Base-by-base conservation (phyloP, 2,797 vertebrate species). In the Crenuchus spilurus region DNA sequence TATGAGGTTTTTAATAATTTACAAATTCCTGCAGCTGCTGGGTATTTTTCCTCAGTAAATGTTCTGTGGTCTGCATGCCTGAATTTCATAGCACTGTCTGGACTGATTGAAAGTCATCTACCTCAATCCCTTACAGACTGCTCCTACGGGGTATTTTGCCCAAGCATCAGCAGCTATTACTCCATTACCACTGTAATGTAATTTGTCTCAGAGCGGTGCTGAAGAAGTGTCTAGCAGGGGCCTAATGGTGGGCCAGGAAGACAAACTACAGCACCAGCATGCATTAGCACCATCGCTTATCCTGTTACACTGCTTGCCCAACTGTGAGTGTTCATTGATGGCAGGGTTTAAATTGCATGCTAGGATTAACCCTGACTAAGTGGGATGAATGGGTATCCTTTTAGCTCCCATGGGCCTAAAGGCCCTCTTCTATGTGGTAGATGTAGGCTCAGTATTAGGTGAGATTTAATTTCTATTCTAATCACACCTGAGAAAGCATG, bases 231-330 rank as follows among this genome's bases (percentile, higher is more conserved):
- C 78, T 57, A 79, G 80, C 73, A 58, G 52, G n/a, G 80, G 80
- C 39, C 48, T 81, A 88, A 87, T 78, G 71, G 77, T 75, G 76
- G 28, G 8, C 16, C 75, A 79, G 78, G 85, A 90, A 92, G 88
- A 91, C 86, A 91, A 90, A 94, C 75, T 79, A 81, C 76, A 55
- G 70, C 77, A 84, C 82, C 82, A 76, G 75, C 74, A 74, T 75
- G 24, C 81, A 75, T 86, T 87, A 85, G 77, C 82, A 76, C 86
- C 76, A 60, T 60, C 57, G 77, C 74, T 84, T 78, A 80, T 77
- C 86, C 77, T 80, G 85, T 86, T 87, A 75, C 37, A 61, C 52
- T 55, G 67, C 28, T 31, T 2, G 68, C 51, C 55, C 31, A 63
- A 75, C 71, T 64, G 70, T 35, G 70, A 85, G 68, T 28, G 72